Base-by-base conservation (phyloP, 2,113 vertebrate species). In the Oplegnathus fasciatus region DNA sequence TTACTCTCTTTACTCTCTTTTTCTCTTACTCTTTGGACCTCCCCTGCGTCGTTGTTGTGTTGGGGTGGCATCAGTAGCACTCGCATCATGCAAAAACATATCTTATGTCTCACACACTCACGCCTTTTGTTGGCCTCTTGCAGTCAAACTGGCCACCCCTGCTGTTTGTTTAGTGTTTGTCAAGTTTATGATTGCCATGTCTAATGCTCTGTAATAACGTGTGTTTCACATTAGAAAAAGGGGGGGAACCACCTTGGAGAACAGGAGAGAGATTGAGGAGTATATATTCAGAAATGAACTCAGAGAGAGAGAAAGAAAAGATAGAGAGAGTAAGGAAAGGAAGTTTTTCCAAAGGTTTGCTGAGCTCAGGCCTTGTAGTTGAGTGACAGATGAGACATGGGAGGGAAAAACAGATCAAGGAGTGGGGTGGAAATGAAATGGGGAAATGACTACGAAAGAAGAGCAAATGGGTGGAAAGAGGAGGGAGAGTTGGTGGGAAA, bases 131-230 rank as follows among this genome's bases (percentile, higher is more conserved):
- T 74, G 62, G 17, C 48, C 88, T 87, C 66, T 84, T 74, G 75
- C 66, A 57, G 88, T 78, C 83, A 6, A 69, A 24, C 88, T 32
- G 93, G 86, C 92, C 93, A 95, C 95, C 96, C 95, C 95, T 64
- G 46, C 92, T 86, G 89, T 92, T 94, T 95, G 91, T 94, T 94
- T 94, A 89, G 89, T 93, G 87, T 94, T 93, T 93, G 89, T 94
- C 91, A 94, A 93, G 91, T 95, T 96, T 95, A 94, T 92, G 93
- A 91, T 92, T 89, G 89, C 92, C 50, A 13, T 88, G 76, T 90
- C 90, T 91, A 93, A 94, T 89, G 90, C 76, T 83, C 30, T 64
- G 89, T 92, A 93, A 93, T 86, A 94, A 54, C 22, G 64, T 73
- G 60, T 9, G 83, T 81, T 84, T 89, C 89, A 93, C 93, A 93